Percentiles rank a stretch among this genome's conserved stretches.
Conservation (phyloP, 2,797 vertebrate species). For the Varecia variegata region DNA sequence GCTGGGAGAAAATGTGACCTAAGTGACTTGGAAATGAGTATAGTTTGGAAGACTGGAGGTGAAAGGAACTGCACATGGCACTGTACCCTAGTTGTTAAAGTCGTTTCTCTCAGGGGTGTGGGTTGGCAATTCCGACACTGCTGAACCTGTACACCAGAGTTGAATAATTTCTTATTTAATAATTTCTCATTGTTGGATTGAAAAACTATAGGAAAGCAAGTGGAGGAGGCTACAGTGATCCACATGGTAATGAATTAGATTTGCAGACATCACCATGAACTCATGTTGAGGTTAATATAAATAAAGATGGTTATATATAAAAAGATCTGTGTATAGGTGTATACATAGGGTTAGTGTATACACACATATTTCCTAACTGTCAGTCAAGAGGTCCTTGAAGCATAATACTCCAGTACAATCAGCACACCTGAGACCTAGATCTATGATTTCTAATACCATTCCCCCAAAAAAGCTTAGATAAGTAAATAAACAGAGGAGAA, state of each 20-base stretch:
- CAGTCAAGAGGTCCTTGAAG: neutral
- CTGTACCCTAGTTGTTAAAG: neutral
- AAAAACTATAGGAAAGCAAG: neutral
- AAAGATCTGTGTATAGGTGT: accelerated
- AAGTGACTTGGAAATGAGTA: neutral
- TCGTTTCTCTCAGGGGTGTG: neutral
- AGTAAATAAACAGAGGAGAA: neutral
- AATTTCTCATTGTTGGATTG: neutral
- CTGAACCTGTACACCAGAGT: accelerated
- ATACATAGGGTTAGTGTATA: accelerated
- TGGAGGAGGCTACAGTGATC: accelerated
- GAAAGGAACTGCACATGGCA: accelerated
- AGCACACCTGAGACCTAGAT: neutral
- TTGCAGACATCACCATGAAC: neutral
- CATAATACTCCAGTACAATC: accelerated
- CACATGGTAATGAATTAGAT: accelerated
- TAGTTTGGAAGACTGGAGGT: too few relatives aligned
- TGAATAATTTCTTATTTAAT: too few relatives aligned
- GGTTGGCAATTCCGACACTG: accelerated
- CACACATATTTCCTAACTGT: neutral
- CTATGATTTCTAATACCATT: neutral
- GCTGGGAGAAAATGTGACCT: neutral
- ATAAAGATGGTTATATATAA: neutral
- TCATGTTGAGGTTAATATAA: neutral
- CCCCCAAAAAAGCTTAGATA: neutral